Conservation (phyloP, 2,888 invertebrate genomes). For the Thymelicus acteon region DNA sequence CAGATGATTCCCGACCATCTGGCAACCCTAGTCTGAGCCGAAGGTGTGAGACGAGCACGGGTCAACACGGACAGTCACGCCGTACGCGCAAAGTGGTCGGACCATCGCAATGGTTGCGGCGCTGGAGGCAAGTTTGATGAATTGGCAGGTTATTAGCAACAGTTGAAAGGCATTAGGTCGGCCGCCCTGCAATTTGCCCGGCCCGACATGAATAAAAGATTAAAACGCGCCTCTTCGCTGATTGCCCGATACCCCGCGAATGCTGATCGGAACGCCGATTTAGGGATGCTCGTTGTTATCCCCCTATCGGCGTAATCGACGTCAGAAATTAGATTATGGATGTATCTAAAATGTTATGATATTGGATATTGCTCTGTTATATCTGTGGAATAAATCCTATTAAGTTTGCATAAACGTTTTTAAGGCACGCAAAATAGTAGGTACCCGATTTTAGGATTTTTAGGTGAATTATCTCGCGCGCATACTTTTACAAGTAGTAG, state of each 20-base stretch:
- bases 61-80: neutral
- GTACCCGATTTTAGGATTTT: too few species aligned
- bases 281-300: slow-evolving; percentile 57
- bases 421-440: too few species aligned
- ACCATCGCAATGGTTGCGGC: slow-evolving; percentile 51
- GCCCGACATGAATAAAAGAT: slow-evolving; percentile 76
- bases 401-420: neutral
- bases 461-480: too few species aligned
- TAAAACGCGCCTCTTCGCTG: slow-evolving; percentile 69
- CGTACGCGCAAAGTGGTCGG: slow-evolving; percentile 53
- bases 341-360: slow-evolving; percentile 43
- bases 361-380: neutral
- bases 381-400: neutral
- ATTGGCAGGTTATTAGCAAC: slow-evolving; percentile 85
- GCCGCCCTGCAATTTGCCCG: slow-evolving; percentile 82
- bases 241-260: slow-evolving; percentile 70
- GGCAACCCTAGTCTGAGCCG: neutral
- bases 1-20: too few species aligned
- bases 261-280: slow-evolving; percentile 59
- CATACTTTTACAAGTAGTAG: too few species aligned
- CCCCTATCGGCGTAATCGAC: slow-evolving; percentile 53
- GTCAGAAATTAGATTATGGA: slow-evolving; percentile 48
- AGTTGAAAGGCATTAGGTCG: slow-evolving; percentile 84
- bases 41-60: neutral
- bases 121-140: slow-evolving; percentile 78